phyloP scores from a whole-genome alignment of 2,797 vertebrate species.

The Tinamus major region DNA sequence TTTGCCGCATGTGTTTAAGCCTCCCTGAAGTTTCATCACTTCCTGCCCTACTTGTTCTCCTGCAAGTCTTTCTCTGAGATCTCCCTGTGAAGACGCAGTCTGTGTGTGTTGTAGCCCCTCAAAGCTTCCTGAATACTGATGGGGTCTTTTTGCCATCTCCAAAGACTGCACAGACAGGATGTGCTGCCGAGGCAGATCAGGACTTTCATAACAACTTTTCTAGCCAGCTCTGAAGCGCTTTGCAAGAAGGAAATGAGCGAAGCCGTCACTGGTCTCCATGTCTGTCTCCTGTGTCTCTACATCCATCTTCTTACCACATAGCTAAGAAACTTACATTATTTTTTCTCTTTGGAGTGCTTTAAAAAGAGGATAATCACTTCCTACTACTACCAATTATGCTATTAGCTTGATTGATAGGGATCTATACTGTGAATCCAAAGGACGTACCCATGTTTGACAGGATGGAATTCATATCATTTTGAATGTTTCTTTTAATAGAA shows the following conservation, averaged over 20 bases:
- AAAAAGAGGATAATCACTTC: not conserved
- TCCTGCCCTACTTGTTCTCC: conserved; percentile 71
- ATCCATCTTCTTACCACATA: not conserved
- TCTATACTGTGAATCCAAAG: not conserved
- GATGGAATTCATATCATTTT: not conserved
- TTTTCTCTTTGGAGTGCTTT: not conserved
- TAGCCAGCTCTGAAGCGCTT: not conserved
- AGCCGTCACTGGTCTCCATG: not conserved
- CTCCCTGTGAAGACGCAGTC: not conserved
- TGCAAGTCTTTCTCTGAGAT: conserved; percentile 31
- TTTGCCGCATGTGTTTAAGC: conserved; percentile 38
- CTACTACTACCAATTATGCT: not conserved
- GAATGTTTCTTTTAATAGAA: not conserved
- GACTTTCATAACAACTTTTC: not conserved
- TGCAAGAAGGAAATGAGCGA: not conserved
- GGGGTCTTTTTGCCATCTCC: not conserved
- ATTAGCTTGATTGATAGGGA: not conserved
- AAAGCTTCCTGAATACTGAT: not conserved
- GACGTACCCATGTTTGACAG: not conserved
- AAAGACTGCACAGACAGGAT: not conserved
- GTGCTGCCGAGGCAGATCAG: not conserved
- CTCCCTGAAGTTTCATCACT: conserved; percentile 59
- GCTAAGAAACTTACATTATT: not conserved
- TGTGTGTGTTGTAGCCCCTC: fast-evolving
- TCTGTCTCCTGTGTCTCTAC: not conserved